Evolutionary conservation across 2,888 invertebrate species (phyloP).

Genomic region (Rapana venosa): DNA sequence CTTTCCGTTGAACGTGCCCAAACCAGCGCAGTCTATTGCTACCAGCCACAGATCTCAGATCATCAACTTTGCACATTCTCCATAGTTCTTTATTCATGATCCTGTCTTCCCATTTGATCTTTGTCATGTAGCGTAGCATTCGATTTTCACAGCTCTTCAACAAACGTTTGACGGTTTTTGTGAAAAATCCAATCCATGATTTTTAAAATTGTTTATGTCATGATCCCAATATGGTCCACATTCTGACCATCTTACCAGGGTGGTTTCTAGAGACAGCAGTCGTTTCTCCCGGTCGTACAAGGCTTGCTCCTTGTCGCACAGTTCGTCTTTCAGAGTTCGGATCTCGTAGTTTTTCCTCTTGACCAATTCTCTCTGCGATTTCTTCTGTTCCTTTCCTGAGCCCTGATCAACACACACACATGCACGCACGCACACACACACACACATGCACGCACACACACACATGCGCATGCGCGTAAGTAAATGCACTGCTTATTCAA

Average conservation of each 20-base stretch:
- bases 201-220: neutral
- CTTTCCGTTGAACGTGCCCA: too few species aligned
- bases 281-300: conserved; percentile 46
- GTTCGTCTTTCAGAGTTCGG: conserved; percentile 71
- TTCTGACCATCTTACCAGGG: conserved; percentile 37
- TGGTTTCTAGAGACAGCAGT: conserved; percentile 45
- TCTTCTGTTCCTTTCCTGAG: conserved; percentile 63
- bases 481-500: too few species aligned
- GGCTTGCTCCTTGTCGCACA: conserved; percentile 67
- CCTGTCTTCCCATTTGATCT: too few species aligned
- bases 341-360: conserved; percentile 77
- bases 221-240: neutral
- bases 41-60: too few species aligned
- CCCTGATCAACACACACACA: neutral
- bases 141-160: too few species aligned
- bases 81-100: too few species aligned
- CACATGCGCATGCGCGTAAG: neutral
- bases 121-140: too few species aligned
- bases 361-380: conserved; percentile 66
- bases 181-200: too few species aligned
- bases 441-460: neutral
- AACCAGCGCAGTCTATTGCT: too few species aligned
- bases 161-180: too few species aligned
- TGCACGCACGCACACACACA: neutral
- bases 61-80: too few species aligned